Evolutionary conservation across 2,888 invertebrate species (phyloP).

Genomic region (Andrena dorsata): DNA sequence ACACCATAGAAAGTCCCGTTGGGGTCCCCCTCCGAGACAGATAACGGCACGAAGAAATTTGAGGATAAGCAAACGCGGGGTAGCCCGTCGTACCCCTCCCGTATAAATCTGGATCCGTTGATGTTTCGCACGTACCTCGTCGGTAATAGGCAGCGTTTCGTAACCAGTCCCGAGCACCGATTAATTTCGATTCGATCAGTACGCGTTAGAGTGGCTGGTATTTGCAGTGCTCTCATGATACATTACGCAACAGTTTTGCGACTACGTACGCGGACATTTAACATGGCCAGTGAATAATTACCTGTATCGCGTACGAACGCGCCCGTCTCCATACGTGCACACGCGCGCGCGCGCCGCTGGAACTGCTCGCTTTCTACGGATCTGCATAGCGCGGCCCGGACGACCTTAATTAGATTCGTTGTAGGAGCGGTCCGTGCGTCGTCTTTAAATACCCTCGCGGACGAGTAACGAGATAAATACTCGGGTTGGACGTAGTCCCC

Average conservation of each 20-base stretch:
- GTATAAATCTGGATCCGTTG: conserved; percentile 65
- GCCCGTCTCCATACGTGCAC: conserved; percentile 23
- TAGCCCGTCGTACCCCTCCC: conserved; percentile 1
- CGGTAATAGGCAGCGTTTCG: conserved; percentile 68
- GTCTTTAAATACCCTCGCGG: conserved; percentile 67
- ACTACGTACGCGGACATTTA: conserved; percentile 66
- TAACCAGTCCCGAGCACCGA: conserved; percentile 68
- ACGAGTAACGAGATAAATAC: conserved; percentile 71
- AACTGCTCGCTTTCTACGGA: conserved; percentile 57
- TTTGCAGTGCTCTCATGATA: conserved; percentile 71
- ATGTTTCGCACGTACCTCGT: conserved; percentile 64
- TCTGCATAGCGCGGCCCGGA: conserved; percentile 47
- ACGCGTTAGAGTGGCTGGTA: conserved; percentile 65
- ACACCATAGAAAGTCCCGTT: neutral
- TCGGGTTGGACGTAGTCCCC: conserved; percentile 39
- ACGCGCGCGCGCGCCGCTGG: neutral
- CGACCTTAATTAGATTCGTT: conserved; percentile 73
- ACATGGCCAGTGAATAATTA: conserved; percentile 71
- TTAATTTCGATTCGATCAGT: conserved; percentile 74
- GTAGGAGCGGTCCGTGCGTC: conserved; percentile 62
- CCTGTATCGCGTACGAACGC: conserved; percentile 53
- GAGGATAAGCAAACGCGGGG: neutral
- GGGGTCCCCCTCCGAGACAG: neutral
- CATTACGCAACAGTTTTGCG: conserved; percentile 73
- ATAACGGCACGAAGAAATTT: neutral